Base-by-base conservation (phyloP, 2,888 invertebrate species). In the Drosophila picticornis region DNA sequence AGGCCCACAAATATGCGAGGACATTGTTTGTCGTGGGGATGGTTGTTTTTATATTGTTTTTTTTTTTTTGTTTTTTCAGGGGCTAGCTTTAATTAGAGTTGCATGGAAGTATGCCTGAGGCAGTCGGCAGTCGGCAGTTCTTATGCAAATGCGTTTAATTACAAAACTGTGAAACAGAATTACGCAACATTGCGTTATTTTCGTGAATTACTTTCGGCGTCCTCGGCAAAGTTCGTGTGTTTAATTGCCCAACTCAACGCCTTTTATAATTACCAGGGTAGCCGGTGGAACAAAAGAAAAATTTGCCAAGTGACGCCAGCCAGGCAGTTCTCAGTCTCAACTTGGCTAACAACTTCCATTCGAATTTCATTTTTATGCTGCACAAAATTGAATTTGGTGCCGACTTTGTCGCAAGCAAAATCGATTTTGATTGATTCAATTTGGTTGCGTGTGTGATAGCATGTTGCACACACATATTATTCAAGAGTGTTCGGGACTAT, bases 391-490 rank as follows among this genome's bases (percentile, higher is more conserved):
- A 89, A 91, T 91, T 92, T 91, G 60, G 66, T 76, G 75, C 4
- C 27, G 52, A 81, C 83, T 79, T 80, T 57, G 77, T 83, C 80
- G 82, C 72, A 43, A 74, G 57, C 68, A 75, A 91, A 91, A 90
- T 91, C 84, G 84, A 88, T 91, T 91, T 90, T 90, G 90, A 92
- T 91, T 93, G 91, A 92, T 92, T 92, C 90, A 89, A 92, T 92
- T 91, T 91, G 11, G 19, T 38, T 32, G 66, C 80, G 73, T 86
- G 85, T 90, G 87, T 90, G 88, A 88, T 83, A 87, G 72, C 80
- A 88, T 90, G 79, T 78, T 13, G 7, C 34, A 40, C 22, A 75
- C 13, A 48, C 40, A 34, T 40, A 27, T n/a, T 19, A 27, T 7
- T 43, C 27, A 32, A 38, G 29, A 48, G 31, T 38, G 22, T n/a